These are phyloP conservation scores for Argyra leucocephala DNA, from an alignment of 2,888 invertebrate genomes.

Conservation along the genomic window DNA sequence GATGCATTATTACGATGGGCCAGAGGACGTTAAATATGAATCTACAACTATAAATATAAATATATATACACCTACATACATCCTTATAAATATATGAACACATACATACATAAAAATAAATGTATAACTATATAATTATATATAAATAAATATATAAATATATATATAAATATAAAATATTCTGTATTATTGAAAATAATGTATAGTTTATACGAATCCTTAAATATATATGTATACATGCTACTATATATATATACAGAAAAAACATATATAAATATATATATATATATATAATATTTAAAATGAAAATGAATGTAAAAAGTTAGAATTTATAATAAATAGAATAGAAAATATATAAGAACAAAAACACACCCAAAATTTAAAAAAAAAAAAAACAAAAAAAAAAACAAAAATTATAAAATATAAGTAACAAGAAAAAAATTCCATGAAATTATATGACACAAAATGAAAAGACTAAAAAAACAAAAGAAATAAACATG, in stretches of 20 bases:
- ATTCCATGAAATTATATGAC: conserved; percentile 13
- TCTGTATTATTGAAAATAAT: not conserved
- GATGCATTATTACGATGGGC: conserved; percentile 91
- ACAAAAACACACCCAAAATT: conserved; percentile 10
- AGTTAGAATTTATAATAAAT: conserved; percentile 17
- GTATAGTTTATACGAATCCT: conserved; percentile 8
- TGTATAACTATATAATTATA: not conserved
- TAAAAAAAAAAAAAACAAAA: not conserved
- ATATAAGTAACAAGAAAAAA: conserved; percentile 19
- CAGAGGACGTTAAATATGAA: conserved; percentile 66
- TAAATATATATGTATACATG: conserved; percentile 13
- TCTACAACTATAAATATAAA: conserved; percentile 14
- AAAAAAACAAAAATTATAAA: conserved; percentile 15
- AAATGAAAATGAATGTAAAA: conserved; percentile 30
- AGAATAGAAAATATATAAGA: conserved; percentile 4
- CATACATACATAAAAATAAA: conserved; percentile 13
- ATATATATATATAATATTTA: conserved; percentile 31
- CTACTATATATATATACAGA: not conserved
- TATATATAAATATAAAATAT: conserved; percentile 10
- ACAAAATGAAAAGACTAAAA: conserved; percentile 14
- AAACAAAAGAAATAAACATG: too few species aligned
- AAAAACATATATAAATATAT: conserved; percentile 10
- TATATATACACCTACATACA: not conserved
- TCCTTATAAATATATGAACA: conserved; percentile 12
- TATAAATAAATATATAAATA: conserved; percentile 7